Percentiles rank a stretch among this genome's conserved stretches.
Evolutionary conservation across 2,797 vertebrate genomes (phyloP).

Genomic region (Clarias laeviceps): DNA sequence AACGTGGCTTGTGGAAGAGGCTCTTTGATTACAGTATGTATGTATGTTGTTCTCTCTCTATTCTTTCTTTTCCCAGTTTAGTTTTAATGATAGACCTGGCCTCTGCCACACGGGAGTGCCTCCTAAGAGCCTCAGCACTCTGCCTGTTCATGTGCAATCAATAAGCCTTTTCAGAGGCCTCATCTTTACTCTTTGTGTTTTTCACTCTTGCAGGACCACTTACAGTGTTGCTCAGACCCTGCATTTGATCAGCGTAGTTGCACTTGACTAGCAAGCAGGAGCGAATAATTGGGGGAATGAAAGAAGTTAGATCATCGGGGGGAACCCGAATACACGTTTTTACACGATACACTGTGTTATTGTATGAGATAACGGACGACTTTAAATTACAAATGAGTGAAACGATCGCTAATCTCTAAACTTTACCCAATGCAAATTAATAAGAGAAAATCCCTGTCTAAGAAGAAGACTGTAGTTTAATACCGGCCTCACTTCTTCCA

Average conservation of each 20-base stretch:
- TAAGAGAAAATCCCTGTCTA: not conserved
- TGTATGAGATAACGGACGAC: not conserved
- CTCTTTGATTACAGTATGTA: conserved; percentile 8
- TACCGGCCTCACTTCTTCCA: conserved; percentile 25
- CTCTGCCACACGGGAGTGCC: conserved; percentile 62
- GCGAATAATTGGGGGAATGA: conserved; percentile 16
- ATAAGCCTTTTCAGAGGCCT: conserved; percentile 68
- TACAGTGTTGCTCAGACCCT: conserved; percentile 67
- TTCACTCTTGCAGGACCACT: conserved; percentile 62
- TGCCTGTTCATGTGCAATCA: conserved; percentile 74
- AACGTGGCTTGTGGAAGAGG: not conserved
- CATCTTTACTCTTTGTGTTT: conserved; percentile 64
- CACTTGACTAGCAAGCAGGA: conserved; percentile 28
- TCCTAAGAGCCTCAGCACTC: conserved; percentile 65
- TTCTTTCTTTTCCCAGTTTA: conserved; percentile 9
- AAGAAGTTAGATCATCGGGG: not conserved
- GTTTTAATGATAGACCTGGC: conserved; percentile 50
- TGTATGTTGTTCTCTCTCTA: not conserved
- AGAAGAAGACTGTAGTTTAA: conserved; percentile 22
- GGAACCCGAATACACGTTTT: not conserved
- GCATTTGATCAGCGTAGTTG: conserved; percentile 68
- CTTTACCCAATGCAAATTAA: not conserved
- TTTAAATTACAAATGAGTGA: not conserved
- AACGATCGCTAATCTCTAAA: not conserved
- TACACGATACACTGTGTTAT: not conserved